phyloP scores from a whole-genome alignment of 2,113 vertebrate genomes.

The Daboia siamensis region DNA sequence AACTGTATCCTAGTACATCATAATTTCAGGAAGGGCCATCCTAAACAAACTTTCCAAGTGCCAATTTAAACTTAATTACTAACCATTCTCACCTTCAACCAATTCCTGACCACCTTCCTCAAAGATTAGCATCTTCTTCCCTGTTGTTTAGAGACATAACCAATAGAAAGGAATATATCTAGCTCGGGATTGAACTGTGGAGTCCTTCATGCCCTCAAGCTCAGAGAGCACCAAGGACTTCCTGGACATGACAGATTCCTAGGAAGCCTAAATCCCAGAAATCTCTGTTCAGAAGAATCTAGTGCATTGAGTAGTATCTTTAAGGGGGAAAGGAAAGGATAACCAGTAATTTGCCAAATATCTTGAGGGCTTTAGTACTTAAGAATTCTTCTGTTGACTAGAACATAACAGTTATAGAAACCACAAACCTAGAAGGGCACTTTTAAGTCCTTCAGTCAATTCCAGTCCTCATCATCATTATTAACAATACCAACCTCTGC shows the following conservation, averaged over 20 bases:
- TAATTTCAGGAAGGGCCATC: neutral
- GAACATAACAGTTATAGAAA: neutral
- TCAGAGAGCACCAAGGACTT: neutral
- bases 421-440: too few species aligned
- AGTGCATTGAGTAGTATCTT: neutral
- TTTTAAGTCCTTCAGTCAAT: neutral
- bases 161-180: neutral
- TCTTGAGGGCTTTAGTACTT: neutral
- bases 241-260: neutral
- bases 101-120: neutral
- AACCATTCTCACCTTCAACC: neutral
- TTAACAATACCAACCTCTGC: neutral
- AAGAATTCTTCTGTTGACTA: neutral
- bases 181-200: neutral
- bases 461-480: neutral
- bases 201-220: neutral
- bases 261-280: neutral
- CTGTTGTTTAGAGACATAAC: neutral
- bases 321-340: too few species aligned
- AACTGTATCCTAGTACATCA: neutral
- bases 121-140: neutral
- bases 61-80: neutral
- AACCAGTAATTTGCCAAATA: neutral
- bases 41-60: neutral
- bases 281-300: neutral